A percentile compares a stretch with the other conserved stretches of the same genome.
Conservation (phyloP, 2,888 invertebrate species). For the Eutolmus rufibarbis region DNA sequence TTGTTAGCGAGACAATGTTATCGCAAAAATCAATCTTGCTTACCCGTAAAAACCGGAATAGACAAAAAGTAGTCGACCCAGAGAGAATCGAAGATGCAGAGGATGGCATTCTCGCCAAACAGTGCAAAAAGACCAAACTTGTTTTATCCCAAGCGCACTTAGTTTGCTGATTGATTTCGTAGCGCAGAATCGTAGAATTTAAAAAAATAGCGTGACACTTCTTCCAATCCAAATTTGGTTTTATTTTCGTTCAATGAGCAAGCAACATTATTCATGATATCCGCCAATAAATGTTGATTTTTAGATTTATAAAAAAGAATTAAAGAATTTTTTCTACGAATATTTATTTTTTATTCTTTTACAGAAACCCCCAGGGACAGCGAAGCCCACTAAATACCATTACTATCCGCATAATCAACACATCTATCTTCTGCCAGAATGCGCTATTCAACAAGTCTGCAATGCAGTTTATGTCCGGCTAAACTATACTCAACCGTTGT, state of each 20-base stretch:
- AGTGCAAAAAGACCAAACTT: neutral
- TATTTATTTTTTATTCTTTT: neutral
- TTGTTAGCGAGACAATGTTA: slow-evolving; percentile 13
- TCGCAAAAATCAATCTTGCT: neutral
- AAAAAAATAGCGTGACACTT: neutral
- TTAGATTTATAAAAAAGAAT: neutral
- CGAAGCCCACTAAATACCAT: slow-evolving; percentile 91
- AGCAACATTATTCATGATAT: neutral
- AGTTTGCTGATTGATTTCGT: neutral
- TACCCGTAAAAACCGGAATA: neutral
- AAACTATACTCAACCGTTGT: slow-evolving; percentile 91
- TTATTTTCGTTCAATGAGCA: neutral
- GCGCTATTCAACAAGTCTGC: slow-evolving; percentile 93
- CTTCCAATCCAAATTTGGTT: neutral
- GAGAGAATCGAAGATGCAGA: neutral
- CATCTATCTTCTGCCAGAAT: slow-evolving; percentile 89
- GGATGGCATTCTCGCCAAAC: neutral
- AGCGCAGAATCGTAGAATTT: neutral
- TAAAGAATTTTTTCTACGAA: neutral
- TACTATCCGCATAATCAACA: slow-evolving; percentile 94
- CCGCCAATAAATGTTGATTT: neutral
- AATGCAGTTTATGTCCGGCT: slow-evolving; percentile 91
- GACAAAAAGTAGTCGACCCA: slow-evolving; percentile 28
- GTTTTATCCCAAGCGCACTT: neutral
- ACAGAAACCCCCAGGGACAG: slow-evolving; percentile 76